These are phyloP conservation scores for Passer domesticus DNA, from an alignment of 2,113 vertebrate genomes.

Conservation along the genomic window DNA sequence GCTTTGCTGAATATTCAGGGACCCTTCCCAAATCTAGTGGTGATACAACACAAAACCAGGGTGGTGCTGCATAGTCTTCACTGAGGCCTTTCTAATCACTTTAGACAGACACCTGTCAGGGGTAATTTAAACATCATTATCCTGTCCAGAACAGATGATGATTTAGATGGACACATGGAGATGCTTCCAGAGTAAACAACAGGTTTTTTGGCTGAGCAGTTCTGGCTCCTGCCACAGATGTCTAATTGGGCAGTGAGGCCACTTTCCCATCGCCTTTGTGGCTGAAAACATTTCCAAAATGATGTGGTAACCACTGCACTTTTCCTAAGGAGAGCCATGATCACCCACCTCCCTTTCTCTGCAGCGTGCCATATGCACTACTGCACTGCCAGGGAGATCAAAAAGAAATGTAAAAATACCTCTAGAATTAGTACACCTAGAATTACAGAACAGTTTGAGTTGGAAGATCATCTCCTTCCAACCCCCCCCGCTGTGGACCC, in stretches of 20 bases:
- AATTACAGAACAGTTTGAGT: no score
- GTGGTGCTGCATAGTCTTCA: not conserved
- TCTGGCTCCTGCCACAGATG: not conserved
- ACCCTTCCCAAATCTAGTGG: not conserved
- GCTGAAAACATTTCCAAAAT: not conserved
- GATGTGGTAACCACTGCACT: not conserved
- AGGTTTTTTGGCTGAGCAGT: not conserved
- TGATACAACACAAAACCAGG: not conserved
- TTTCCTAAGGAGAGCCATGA: not conserved
- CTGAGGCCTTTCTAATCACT: not conserved
- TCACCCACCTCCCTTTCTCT: not conserved
- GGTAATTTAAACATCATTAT: not conserved
- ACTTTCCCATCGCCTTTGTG: rapidly evolving
- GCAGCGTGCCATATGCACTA: rapidly evolving
- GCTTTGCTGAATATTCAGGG: not conserved
- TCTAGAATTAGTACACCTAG: not conserved
- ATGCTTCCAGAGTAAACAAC: not conserved
- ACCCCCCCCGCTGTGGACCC: no score
- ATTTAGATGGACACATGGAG: not conserved
- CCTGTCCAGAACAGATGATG: not conserved
- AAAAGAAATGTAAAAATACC: not conserved
- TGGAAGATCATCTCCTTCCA: not conserved
- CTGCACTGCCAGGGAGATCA: not conserved
- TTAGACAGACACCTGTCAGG: not conserved
- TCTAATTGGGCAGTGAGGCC: not conserved